Percentiles rank a stretch among this genome's conserved stretches.
Evolutionary conservation across 1,140 invertebrate genomes (phyloP).

Genomic region (Drosophila equinoxialis): DNA sequence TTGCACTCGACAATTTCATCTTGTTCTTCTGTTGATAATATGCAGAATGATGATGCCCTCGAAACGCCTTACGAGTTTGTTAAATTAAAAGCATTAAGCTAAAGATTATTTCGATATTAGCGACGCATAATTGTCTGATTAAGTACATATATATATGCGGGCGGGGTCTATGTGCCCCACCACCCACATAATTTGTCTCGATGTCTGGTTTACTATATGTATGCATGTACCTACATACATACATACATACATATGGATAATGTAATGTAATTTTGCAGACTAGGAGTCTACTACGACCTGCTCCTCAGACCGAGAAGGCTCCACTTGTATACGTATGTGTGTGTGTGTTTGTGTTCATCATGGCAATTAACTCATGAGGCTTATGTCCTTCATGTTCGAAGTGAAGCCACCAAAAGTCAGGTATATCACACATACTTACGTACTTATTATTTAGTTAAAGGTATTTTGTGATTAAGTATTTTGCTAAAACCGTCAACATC

Average conservation of each 20-base stretch:
- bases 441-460: background rate
- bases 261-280: conserved; percentile 12
- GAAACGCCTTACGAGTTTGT: conserved; percentile 37
- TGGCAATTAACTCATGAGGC: conserved; percentile 7
- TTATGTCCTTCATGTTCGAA: conserved; percentile 1
- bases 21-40: background rate
- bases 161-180: background rate
- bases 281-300: background rate
- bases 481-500: conserved; percentile 4
- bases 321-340: background rate
- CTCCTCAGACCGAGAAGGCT: background rate
- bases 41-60: conserved; percentile 30
- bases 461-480: background rate
- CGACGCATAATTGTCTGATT: conserved; percentile 74
- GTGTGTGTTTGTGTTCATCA: background rate
- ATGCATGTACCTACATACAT: background rate
- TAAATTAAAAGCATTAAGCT: conserved; percentile 73
- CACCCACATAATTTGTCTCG: conserved; percentile 34
- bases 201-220: conserved; percentile 42
- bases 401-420: background rate
- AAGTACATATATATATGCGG: conserved; percentile 43
- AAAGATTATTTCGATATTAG: conserved; percentile 72
- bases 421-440: background rate
- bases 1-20: background rate
- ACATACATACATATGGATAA: background rate